phyloP scores from a whole-genome alignment of 2,797 vertebrate genomes.

The Scolopax rusticola region DNA sequence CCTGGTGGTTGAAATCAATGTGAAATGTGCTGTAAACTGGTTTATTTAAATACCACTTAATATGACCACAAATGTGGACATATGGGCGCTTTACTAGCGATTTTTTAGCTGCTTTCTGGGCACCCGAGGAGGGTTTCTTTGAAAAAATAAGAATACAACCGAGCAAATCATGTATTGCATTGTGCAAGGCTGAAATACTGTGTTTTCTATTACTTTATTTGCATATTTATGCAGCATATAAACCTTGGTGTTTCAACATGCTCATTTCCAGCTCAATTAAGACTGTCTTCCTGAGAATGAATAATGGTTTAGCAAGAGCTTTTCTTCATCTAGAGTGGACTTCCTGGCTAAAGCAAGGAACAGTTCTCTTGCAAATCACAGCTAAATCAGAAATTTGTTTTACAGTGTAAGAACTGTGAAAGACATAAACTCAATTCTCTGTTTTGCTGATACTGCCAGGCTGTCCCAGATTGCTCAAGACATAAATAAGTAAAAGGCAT shows the following conservation, averaged over 20 bases:
- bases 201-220: not conserved
- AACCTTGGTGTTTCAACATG: not conserved
- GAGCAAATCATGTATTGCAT: accelerated
- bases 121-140: not conserved
- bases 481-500: not conserved
- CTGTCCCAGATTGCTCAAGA: not conserved
- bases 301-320: not conserved
- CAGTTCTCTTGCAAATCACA: not conserved
- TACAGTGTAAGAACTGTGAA: not conserved
- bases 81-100: not conserved
- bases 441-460: not conserved
- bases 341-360: not conserved
- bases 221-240: not conserved
- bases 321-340: not conserved
- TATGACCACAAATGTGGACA: not conserved
- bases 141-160: not conserved
- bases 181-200: not conserved
- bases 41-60: not conserved
- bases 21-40: not conserved
- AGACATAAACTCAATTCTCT: not conserved
- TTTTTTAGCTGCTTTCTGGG: not conserved
- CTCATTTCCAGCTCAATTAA: not conserved
- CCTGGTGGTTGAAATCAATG: not conserved
- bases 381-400: not conserved
- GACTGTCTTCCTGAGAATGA: not conserved